Evolutionary conservation across 2,113 vertebrate species (phyloP).

Genomic region (Sapayoa aenigma): DNA sequence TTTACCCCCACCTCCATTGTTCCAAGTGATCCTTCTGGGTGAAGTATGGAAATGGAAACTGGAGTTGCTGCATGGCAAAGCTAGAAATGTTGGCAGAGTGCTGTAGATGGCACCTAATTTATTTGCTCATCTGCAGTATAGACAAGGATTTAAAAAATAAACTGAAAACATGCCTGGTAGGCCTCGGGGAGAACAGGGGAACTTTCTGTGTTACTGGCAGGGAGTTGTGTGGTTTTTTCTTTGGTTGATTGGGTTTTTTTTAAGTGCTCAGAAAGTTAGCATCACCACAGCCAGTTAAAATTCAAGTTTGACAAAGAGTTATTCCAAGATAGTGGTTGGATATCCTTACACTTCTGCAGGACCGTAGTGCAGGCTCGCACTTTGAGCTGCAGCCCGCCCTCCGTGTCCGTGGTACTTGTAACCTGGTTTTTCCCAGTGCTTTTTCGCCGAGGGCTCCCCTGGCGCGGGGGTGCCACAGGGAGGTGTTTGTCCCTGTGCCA

Average conservation of each 20-base stretch:
- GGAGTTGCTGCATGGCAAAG: background rate
- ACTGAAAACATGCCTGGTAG: background rate
- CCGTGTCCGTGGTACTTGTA: background rate
- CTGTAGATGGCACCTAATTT: background rate
- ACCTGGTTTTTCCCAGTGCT: accelerated
- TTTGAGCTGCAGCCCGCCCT: background rate
- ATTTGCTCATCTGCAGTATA: background rate
- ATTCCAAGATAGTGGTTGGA: accelerated
- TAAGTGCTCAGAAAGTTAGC: background rate
- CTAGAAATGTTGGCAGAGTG: background rate
- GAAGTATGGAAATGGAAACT: background rate
- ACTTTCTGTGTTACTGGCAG: background rate
- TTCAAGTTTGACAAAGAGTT: background rate
- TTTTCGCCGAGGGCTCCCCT: accelerated
- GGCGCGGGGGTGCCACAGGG: accelerated
- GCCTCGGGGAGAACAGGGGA: background rate
- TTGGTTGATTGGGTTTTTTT: background rate
- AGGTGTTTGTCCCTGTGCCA: accelerated
- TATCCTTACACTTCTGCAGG: background rate
- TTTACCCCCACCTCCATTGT: background rate
- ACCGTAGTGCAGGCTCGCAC: background rate
- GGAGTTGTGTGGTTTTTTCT: background rate
- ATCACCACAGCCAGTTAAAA: background rate
- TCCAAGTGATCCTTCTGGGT: background rate
- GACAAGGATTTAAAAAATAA: background rate